These are phyloP conservation scores for Drosophila baimaii DNA, from an alignment of 1,140 invertebrate species.

Conservation along the genomic window DNA sequence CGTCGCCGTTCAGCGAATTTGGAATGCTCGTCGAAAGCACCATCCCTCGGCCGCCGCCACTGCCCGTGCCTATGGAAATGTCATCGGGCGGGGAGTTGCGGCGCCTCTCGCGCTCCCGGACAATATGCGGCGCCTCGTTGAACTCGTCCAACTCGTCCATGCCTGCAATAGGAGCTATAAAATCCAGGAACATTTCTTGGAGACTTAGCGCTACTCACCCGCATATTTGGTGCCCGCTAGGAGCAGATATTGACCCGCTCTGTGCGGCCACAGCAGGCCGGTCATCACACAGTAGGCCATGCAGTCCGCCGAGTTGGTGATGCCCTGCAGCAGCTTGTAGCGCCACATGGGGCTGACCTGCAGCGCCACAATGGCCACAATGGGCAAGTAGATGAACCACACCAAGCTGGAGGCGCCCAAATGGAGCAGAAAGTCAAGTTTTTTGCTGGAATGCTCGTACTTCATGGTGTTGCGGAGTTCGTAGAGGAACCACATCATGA, in stretches of 20 bases:
- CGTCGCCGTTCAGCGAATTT: slow-evolving; percentile 75
- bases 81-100: slow-evolving; percentile 75
- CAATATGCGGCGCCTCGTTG: slow-evolving; percentile 93
- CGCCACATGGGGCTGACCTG: slow-evolving; percentile 97
- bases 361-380: slow-evolving; percentile 95
- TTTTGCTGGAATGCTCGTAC: slow-evolving; percentile 95
- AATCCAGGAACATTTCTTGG: neutral
- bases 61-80: slow-evolving; percentile 61
- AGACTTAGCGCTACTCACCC: slow-evolving; percentile 71
- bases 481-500: slow-evolving; percentile 97
- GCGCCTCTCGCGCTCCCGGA: slow-evolving; percentile 75
- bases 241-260: slow-evolving; percentile 95
- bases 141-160: slow-evolving; percentile 95
- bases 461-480: slow-evolving; percentile 96
- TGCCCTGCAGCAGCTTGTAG: slow-evolving; percentile 96
- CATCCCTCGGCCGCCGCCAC: slow-evolving; percentile 60
- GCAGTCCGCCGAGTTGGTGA: slow-evolving; percentile 97
- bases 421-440: slow-evolving; percentile 96
- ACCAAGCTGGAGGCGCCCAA: slow-evolving; percentile 98
- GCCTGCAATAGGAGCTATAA: slow-evolving; percentile 67
- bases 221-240: slow-evolving; percentile 88
- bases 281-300: slow-evolving; percentile 97
- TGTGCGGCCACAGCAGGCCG: slow-evolving; percentile 95
- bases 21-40: slow-evolving; percentile 72
- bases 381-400: slow-evolving; percentile 98